Base-by-base conservation (phyloP, 2,888 invertebrate genomes). In the Rutpela maculata region DNA sequence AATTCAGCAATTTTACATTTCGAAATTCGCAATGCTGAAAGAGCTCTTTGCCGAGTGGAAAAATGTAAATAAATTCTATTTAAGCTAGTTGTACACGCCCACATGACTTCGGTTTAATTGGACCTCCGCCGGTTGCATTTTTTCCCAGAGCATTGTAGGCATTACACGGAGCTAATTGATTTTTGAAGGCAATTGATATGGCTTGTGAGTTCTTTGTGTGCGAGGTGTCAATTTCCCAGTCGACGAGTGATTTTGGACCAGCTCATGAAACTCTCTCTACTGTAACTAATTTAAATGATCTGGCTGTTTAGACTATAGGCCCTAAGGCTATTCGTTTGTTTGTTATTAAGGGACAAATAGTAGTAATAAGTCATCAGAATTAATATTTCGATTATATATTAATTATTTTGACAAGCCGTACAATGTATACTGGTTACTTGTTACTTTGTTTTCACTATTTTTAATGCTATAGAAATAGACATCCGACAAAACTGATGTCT, bases 111-210 rank as follows among this genome's bases (percentile, higher is more conserved):
- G 17, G 22, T 65, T 60, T 59, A 57, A 70, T 35, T 31, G 69
- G 57, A 59, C 19, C 63, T 55, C 65, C 66, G 59, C 59, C 22
- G 50, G 72, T 59, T 77, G 68, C 73, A 31, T 62, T 74, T 70
- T 75, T 75, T 75, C 77, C 72, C 76, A 69, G 76, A 68, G 38
- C 62, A 18, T 60, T 63, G 26, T 35, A 55, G 62, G 55, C 43
- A 43, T 63, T 69, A 43, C 70, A 55, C 65, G 68, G 18, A 60
- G 66, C 76, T 68, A 77, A 80, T 80, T 77, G 77, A 80, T 80
- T 78, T 77, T 78, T 65, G 77, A 77, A 80, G 80, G 78, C 80
- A 80, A 78, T 77, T 80, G 80, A 76, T 76, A 78, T 66, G 78
- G 76, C 60, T 67, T 59, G 75, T 72, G 77, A 73, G 76, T 77